phyloP scores from a whole-genome alignment of 2,113 vertebrate genomes.

The Todiramphus chloris region DNA sequence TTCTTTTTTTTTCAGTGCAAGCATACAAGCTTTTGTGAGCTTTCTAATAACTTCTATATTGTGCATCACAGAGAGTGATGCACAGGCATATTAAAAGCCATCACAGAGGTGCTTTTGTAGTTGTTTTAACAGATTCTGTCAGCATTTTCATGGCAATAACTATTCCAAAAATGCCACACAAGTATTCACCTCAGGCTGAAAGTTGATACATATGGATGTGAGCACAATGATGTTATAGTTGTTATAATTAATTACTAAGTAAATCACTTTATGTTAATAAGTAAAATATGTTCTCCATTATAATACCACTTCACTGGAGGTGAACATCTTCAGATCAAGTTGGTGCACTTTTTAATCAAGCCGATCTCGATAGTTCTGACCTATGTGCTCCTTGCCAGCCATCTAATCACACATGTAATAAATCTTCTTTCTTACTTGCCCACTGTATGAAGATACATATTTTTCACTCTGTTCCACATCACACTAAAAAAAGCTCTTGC shows the following conservation, averaged over 20 bases:
- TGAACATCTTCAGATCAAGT: background rate
- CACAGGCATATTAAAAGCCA: background rate
- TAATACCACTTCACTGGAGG: background rate
- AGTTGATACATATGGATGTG: background rate
- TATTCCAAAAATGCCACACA: background rate
- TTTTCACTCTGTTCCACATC: background rate
- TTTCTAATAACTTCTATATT: background rate
- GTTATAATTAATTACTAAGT: background rate
- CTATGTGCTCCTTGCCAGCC: background rate
- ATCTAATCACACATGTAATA: background rate
- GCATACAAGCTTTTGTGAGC: background rate
- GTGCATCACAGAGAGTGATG: background rate
- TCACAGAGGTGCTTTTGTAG: background rate
- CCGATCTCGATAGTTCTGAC: background rate
- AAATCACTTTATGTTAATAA: background rate
- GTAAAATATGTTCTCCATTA: background rate
- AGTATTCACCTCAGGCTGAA: background rate
- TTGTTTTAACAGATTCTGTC: background rate
- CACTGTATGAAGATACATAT: background rate
- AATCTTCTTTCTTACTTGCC: background rate
- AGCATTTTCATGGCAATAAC: background rate
- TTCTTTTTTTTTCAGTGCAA: background rate
- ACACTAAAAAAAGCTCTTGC: background rate
- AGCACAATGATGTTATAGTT: background rate
- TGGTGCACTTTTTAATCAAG: background rate